Evolutionary conservation across 1,140 invertebrate genomes (phyloP), one percentile per base, ranked within the genome.

Genomic region (Thaumatotibia leucotreta): DNA sequence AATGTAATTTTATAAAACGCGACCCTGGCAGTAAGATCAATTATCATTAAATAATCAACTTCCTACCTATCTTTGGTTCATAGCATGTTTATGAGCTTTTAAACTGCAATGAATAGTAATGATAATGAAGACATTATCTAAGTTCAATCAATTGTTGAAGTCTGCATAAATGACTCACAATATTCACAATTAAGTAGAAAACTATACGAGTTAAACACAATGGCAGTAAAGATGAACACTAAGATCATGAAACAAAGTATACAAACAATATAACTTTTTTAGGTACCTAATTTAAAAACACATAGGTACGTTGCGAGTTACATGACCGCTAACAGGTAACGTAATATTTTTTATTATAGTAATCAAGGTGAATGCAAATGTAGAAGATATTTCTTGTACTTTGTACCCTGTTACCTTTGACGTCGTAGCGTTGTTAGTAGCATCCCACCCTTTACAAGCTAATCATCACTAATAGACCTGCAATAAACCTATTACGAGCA

Each of bases 401-500:
- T 58, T 58, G 52, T 58, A 58, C 52, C 24, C n/a, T 29, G 14
- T 58, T 52, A 52, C 22, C 49, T 45, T 45, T 24, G 52, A 58
- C 52, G 52, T 27, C 14, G 52, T 31, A 58, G 52, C 22, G 23
- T 27, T 24, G 22, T 35, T 45, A 45, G 39, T 17, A 20, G 39
- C 39, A 45, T 45, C 39, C 39, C 39, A 58, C 24, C 52, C 52
- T 58, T 29, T 17, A 27, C n/a, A 4, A 1, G 14, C 24, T 66
- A 66, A 61, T 29, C 65, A 27, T 31, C 23, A 45, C 24, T 61
- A 61, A 61, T 61, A 32, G 64, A 3, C 20, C 52, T 29, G 23
- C 52, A 58, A 58, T 58, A 27, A 27, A 31, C 52, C 52, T 27
- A 58, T 62, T 62, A 62, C 29, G 31, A 62, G 31, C 52, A 29